Base-by-base conservation (phyloP, 2,888 invertebrate genomes). In the Drosophila sordidula region DNA sequence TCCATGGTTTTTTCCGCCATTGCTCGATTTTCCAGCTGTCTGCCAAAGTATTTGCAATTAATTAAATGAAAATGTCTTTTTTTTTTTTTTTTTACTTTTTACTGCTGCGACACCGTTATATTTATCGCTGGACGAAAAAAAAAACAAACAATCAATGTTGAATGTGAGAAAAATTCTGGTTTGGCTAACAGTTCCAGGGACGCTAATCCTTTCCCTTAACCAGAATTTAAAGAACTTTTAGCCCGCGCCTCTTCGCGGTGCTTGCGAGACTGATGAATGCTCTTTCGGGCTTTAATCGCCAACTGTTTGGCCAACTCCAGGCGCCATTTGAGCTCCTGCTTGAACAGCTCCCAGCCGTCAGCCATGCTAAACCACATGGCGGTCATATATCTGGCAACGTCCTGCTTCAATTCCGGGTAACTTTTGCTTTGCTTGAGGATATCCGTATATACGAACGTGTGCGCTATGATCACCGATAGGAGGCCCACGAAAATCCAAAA, bases 41-140 rank as follows among this genome's bases (percentile, higher is more conserved):
- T 56, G 63, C 51, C 50, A 64, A 63, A 71, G 68, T 49, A 65
- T 81, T 68, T 63, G 54, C 44, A 75, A 85, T 76, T 85, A 83
- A 83, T 81, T 85, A 67, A 87, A 65, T 56, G 47, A 59, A 78
- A 68, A 57, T 67, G 61, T 62, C n/a, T 26, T 42, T 39, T 36
- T n/a, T 67, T 63, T 62, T 14, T 26, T 42, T 42, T 36, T n/a
- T 36, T 52, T 14, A 6, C 34, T 39, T 29, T 41, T 32, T 16
- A 36, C 18, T 45, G 16, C 26, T 3, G 9, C 29, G 29, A 36
- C 39, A 59, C 42, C 16, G 22, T 44, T 38, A 45, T 56, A 58
- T 64, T 59, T 63, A 56, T 59, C 64, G 57, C 46, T 6, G 36
- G 5, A 26, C 16, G 25, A 46, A 22, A 22, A 46, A 22, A 22